A percentile compares a stretch with the other conserved stretches of the same genome.
Evolutionary conservation across 1,140 invertebrate genomes (phyloP).

Genomic region (Marisa cornuarietis): DNA sequence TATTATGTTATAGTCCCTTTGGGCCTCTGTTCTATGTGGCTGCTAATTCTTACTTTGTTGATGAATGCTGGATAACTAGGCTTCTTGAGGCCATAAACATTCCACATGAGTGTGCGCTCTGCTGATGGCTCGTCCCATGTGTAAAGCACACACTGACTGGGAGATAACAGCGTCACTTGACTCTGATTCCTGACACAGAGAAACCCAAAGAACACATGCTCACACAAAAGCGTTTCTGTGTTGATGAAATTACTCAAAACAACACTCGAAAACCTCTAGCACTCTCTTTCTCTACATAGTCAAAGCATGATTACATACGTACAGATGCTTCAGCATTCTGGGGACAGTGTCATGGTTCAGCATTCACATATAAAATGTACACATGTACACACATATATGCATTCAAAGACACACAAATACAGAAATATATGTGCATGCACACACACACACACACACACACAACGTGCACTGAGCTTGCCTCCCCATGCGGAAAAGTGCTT

Average conservation of each 20-base stretch:
- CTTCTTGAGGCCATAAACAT: constrained; percentile 83
- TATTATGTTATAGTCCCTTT: too few species aligned
- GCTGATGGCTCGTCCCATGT: constrained; percentile 87
- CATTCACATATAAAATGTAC: background rate
- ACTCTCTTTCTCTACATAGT: background rate
- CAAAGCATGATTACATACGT: background rate
- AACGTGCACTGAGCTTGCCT: background rate
- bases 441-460: background rate
- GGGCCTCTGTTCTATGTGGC: too few species aligned
- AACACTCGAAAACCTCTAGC: background rate
- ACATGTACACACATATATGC: background rate
- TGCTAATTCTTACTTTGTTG: constrained; percentile 69
- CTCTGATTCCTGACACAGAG: constrained; percentile 58
- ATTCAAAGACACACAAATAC: too few species aligned
- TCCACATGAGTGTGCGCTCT: constrained; percentile 80
- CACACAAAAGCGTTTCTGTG: background rate
- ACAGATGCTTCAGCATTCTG: background rate
- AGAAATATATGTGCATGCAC: background rate
- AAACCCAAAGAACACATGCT: background rate
- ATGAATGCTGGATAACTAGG: constrained; percentile 78
- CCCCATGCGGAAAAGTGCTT: too few species aligned
- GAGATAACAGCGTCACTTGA: constrained; percentile 79
- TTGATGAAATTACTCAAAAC: background rate
- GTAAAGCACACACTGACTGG: constrained; percentile 81
- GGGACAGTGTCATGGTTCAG: background rate